phyloP scores from a whole-genome alignment of 2,113 vertebrate species.

The Tylochromis polylepis region DNA sequence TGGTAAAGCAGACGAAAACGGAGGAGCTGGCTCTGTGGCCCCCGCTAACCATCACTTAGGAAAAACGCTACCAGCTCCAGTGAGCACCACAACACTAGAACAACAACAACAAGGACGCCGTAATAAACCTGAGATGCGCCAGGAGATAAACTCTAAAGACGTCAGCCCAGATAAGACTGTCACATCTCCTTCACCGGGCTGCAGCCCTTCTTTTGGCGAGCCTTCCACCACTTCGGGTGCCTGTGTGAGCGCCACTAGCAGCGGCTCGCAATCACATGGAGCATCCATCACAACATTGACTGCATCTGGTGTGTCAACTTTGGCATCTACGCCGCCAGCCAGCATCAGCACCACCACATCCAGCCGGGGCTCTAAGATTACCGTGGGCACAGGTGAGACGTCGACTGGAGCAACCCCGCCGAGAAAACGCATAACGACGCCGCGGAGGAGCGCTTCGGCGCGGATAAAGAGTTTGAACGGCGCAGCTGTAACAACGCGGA shows the following conservation, averaged over 20 bases:
- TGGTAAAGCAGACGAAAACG: constrained; percentile 61
- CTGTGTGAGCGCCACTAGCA: constrained; percentile 61
- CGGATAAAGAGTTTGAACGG: constrained; percentile 76
- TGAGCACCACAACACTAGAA: constrained; percentile 72
- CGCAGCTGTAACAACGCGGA: constrained; percentile 53
- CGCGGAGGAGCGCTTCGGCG: constrained; percentile 52
- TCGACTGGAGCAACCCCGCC: constrained; percentile 40
- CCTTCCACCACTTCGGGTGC: constrained; percentile 55
- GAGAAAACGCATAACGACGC: constrained; percentile 61
- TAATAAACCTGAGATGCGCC: constrained; percentile 65
- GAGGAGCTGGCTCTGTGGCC: constrained; percentile 59
- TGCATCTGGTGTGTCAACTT: constrained; percentile 69
- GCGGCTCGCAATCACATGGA: constrained; percentile 73
- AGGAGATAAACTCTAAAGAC: constrained; percentile 65
- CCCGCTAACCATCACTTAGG: constrained; percentile 74
- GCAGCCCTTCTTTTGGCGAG: constrained; percentile 41
- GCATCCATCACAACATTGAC: constrained; percentile 68
- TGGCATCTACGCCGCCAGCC: constrained; percentile 54
- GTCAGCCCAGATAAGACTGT: constrained; percentile 55
- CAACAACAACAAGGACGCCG: constrained; percentile 77
- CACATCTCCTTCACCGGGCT: constrained; percentile 40
- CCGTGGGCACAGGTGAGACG: constrained; percentile 35
- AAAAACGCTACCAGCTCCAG: constrained; percentile 71
- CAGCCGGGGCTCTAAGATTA: constrained; percentile 34
- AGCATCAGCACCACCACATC: constrained; percentile 65